Conservation (phyloP, 2,888 invertebrate species). For the Hanleya hanleyi region DNA sequence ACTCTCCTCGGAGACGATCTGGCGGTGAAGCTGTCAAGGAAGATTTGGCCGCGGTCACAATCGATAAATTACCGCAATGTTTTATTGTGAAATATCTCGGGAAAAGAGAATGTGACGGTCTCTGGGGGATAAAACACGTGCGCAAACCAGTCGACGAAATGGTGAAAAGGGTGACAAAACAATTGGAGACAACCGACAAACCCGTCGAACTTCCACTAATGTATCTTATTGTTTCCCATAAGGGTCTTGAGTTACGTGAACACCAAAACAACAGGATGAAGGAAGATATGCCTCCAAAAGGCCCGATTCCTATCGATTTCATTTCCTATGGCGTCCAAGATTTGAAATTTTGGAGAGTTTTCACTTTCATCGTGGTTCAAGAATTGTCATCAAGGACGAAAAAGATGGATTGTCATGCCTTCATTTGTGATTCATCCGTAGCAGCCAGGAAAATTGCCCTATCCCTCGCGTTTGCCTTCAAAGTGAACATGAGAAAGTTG, state of each 20-base stretch:
- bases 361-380: slow-evolving; percentile 70
- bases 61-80: slow-evolving; percentile 69
- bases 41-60: slow-evolving; percentile 56
- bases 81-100: slow-evolving; percentile 73
- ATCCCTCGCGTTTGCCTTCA: slow-evolving; percentile 59
- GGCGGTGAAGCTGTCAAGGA: not conserved
- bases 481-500: slow-evolving; percentile 56
- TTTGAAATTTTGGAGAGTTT: slow-evolving; percentile 68
- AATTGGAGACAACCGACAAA: slow-evolving; percentile 48
- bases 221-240: slow-evolving; percentile 63
- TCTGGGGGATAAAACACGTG: slow-evolving; percentile 68
- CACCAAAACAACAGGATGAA: slow-evolving; percentile 62
- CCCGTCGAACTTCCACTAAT: slow-evolving; percentile 66
- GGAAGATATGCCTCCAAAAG: slow-evolving; percentile 39
- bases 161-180: slow-evolving; percentile 58
- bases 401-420: slow-evolving; percentile 68
- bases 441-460: slow-evolving; percentile 63
- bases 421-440: slow-evolving; percentile 64
- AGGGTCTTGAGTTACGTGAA: slow-evolving; percentile 62
- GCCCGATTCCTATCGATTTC: slow-evolving; percentile 68
- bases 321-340: slow-evolving; percentile 73
- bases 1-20: not conserved
- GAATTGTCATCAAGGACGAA: slow-evolving; percentile 62
- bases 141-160: slow-evolving; percentile 68
- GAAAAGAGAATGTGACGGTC: slow-evolving; percentile 56